phyloP scores from a whole-genome alignment of 1,140 invertebrate species.

The Solenopsis fugax region DNA sequence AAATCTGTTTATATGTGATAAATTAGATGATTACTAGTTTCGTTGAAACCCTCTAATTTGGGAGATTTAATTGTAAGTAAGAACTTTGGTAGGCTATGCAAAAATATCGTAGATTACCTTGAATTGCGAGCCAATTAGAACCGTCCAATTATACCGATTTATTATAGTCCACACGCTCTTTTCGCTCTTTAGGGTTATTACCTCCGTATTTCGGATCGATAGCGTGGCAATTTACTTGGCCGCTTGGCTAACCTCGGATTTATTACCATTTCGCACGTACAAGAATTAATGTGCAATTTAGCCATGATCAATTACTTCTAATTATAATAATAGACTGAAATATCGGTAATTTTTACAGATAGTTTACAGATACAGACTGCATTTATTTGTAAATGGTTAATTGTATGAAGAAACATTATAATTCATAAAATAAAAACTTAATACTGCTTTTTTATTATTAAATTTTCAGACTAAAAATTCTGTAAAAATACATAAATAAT shows the following conservation, averaged over 20 bases:
- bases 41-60: not conserved
- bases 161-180: conserved; percentile 53
- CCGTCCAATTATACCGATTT: conserved; percentile 64
- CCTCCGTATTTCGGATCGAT: conserved; percentile 44
- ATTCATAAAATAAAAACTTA: not conserved
- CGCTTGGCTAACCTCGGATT: conserved; percentile 38
- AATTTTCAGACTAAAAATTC: not conserved
- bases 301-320: conserved; percentile 44
- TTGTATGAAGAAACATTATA: not conserved
- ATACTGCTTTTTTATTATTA: not conserved
- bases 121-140: conserved; percentile 63
- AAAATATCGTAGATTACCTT: conserved; percentile 54
- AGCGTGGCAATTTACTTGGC: conserved; percentile 46
- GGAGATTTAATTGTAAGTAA: conserved; percentile 37
- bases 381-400: not conserved
- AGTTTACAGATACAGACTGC: too few relatives aligned
- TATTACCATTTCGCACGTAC: conserved; percentile 55
- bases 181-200: conserved; percentile 63
- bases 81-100: conserved; percentile 22
- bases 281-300: conserved; percentile 48
- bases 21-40: not conserved
- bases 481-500: not conserved
- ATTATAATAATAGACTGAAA: conserved; percentile 33
- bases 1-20: not conserved
- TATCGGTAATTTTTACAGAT: not conserved